Evolutionary conservation across 2,113 vertebrate species (phyloP), one percentile per base, ranked within the genome.

Genomic region (Xenotilapia leptura): DNA sequence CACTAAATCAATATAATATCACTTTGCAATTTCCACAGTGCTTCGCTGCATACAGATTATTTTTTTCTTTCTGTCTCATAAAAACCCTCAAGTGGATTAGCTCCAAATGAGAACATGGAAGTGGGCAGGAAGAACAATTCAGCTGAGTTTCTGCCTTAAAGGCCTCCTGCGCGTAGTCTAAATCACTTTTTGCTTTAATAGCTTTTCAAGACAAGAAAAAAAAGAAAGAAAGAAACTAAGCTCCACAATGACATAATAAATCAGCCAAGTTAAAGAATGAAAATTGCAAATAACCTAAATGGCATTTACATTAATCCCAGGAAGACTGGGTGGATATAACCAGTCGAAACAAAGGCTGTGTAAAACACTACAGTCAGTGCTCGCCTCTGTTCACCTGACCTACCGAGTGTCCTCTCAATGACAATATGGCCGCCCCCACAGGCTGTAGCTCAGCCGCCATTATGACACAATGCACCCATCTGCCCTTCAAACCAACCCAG

Each of bases 391-490:
- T 28, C 82, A 89, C 86, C 90, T 94, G 93, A 91, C 92, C 89
- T 89, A 85, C 28, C 15, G 36, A 81, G 86, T 86, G 91, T 94
- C 94, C 92, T 95, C 93, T 92, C 94, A 95, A 95, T 94, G 94
- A 94, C 93, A 95, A 93, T 70, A 94, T 92, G 93, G 90, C 92
- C 31, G 80, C 90, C 92, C 90, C 88, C 80, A 90, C 73, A 82
- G 90, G 91, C 92, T 85, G 75, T 23, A 88, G 86, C 92, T 88
- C 10, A 68, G 86, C 87, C 83, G 85, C 92, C 92, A 94, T 95
- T 92, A 95, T 95, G 92, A 95, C 92, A 95, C 92, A 88, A 92
- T 92, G 92, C 82, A 95, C 90, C 94, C 95, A 95, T 95, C 94
- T 95, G 95, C 93, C 94, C 95, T 94, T 90, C 91, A 93, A 95